Conservation (phyloP, 35 echinoderm and acorn worm species). For the Stichopus chloronotus region DNA sequence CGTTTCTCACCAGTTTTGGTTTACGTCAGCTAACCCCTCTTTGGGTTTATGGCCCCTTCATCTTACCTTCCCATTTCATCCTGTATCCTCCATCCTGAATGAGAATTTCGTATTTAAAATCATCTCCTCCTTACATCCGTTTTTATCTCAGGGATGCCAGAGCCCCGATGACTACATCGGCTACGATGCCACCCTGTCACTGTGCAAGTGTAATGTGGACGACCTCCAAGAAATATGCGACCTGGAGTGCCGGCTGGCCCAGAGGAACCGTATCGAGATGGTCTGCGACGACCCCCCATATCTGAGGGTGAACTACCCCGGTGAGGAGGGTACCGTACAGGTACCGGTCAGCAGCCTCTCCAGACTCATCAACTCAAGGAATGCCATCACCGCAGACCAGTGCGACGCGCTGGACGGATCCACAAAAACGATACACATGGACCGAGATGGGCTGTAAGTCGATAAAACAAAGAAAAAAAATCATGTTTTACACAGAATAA, state of each 20-base stretch:
- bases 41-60: no score
- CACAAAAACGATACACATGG: slow-evolving; percentile 65
- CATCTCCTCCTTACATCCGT: no score
- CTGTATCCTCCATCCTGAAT: no score
- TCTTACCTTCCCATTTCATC: no score
- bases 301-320: slow-evolving; percentile 52
- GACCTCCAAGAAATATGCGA: slow-evolving; percentile 91
- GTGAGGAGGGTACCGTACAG: slow-evolving; percentile 32
- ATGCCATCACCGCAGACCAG: slow-evolving; percentile 81
- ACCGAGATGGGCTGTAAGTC: slow-evolving; percentile 68
- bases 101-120: no score
- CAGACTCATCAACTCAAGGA: slow-evolving; percentile 86
- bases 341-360: slow-evolving; percentile 72
- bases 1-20: no score
- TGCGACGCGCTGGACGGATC: slow-evolving; percentile 76
- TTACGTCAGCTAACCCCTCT: no score
- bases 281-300: slow-evolving; percentile 84
- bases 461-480: background rate
- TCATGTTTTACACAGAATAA: background rate
- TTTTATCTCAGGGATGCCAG: slow-evolving; percentile 58
- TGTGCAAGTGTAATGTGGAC: slow-evolving; percentile 80
- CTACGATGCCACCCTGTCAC: slow-evolving; percentile 66
- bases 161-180: slow-evolving; percentile 80
- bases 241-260: slow-evolving; percentile 82
- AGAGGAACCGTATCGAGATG: slow-evolving; percentile 79